Conservation (phyloP, 2,888 invertebrate species). For the Miltochrista miniata region DNA sequence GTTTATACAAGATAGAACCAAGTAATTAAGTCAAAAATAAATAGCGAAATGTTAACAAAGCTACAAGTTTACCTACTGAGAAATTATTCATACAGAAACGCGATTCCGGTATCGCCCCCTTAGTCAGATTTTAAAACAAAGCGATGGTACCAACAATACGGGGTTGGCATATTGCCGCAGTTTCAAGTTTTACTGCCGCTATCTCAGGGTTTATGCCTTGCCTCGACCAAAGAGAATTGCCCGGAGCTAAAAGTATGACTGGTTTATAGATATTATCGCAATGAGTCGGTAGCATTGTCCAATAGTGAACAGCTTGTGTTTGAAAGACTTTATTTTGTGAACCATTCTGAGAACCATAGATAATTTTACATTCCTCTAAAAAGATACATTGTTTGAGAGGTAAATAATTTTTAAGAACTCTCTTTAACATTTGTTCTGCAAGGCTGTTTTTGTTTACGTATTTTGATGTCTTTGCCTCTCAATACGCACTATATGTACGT, state of each 20-base stretch:
- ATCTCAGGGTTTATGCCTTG: slow-evolving; percentile 74
- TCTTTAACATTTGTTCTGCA: too few relatives aligned
- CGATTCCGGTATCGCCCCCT: slow-evolving; percentile 49
- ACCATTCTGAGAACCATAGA: too few relatives aligned
- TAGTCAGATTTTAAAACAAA: slow-evolving; percentile 67
- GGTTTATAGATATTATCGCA: slow-evolving; percentile 61
- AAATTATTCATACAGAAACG: slow-evolving; percentile 19
- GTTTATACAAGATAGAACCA: too few relatives aligned
- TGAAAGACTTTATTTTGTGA: slow-evolving; percentile 43
- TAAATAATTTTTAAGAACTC: too few relatives aligned
- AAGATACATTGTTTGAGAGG: too few relatives aligned
- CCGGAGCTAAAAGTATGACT: slow-evolving; percentile 60
- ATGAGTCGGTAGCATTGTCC: slow-evolving; percentile 58
- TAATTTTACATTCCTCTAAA: too few relatives aligned
- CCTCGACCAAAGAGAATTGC: slow-evolving; percentile 58
- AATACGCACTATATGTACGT: too few relatives aligned
- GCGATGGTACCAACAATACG: slow-evolving; percentile 63
- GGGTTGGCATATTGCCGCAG: slow-evolving; percentile 76
- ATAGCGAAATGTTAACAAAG: too few relatives aligned
- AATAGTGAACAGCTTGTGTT: slow-evolving; percentile 39
- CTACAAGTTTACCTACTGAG: slow-evolving; percentile 7
- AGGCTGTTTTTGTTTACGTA: too few relatives aligned
- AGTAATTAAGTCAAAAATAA: too few relatives aligned
- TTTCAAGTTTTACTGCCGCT: slow-evolving; percentile 73
- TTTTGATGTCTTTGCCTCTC: too few relatives aligned